Evolutionary conservation across 1,140 invertebrate species (phyloP).

Genomic region (Popillia japonica): DNA sequence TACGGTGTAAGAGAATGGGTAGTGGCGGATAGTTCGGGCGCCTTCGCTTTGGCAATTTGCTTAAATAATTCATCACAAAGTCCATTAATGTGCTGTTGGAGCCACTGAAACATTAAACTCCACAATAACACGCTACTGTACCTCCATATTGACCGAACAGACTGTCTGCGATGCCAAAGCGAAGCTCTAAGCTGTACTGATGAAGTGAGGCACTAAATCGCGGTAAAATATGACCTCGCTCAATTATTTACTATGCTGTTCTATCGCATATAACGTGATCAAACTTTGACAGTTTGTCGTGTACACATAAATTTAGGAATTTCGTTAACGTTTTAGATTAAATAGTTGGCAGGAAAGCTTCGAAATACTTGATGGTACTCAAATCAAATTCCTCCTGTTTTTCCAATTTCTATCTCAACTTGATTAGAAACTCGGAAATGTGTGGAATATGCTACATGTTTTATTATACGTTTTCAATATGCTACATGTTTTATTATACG

Average conservation of each 20-base stretch:
- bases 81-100: slow-evolving; percentile 28
- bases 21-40: neutral
- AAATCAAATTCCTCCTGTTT: neutral
- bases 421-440: too few species aligned
- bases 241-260: slow-evolving; percentile 16
- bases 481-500: too few species aligned
- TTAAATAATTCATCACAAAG: slow-evolving; percentile 33
- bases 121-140: slow-evolving; percentile 26
- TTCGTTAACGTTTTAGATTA: slow-evolving; percentile 9
- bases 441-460: too few species aligned
- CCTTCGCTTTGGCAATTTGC: slow-evolving; percentile 25
- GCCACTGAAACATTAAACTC: slow-evolving; percentile 33
- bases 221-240: slow-evolving; percentile 17
- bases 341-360: neutral
- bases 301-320: slow-evolving; percentile 9
- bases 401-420: too few species aligned
- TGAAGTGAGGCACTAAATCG: slow-evolving; percentile 31
- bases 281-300: slow-evolving; percentile 4
- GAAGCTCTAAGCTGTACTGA: slow-evolving; percentile 3
- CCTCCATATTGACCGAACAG: slow-evolving; percentile 5
- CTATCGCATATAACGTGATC: neutral
- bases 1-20: neutral
- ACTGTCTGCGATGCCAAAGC: neutral
- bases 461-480: too few species aligned
- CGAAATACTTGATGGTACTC: neutral